Conservation (phyloP, 2,888 invertebrate species). For the Rosalia funebris region DNA sequence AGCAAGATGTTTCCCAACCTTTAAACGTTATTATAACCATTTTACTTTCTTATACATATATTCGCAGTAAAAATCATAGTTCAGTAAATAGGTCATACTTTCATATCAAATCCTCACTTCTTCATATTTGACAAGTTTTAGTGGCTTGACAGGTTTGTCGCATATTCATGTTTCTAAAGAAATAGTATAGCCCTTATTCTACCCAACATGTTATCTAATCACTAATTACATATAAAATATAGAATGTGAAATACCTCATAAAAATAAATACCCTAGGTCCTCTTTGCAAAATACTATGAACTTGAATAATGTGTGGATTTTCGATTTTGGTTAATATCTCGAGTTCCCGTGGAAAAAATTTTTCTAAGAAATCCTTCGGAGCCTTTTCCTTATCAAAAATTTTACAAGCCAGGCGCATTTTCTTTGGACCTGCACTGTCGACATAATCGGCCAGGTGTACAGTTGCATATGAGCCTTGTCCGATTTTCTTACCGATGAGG, state of each 20-base stretch:
- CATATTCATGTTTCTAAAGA: too few relatives aligned
- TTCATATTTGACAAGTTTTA: too few relatives aligned
- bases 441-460: constrained; percentile 87
- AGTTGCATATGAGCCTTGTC: constrained; percentile 91
- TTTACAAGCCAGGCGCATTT: constrained; percentile 86
- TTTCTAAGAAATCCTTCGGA: constrained; percentile 87
- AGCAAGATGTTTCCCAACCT: too few relatives aligned
- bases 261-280: constrained; percentile 88
- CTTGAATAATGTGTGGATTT: constrained; percentile 90
- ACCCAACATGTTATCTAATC: too few relatives aligned
- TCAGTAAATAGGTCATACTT: too few relatives aligned
- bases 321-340: constrained; percentile 89
- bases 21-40: too few relatives aligned
- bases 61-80: too few relatives aligned
- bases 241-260: constrained; percentile 72
- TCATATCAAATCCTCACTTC: too few relatives aligned
- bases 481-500: constrained; percentile 82
- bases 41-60: too few relatives aligned
- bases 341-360: constrained; percentile 93
- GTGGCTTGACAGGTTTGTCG: too few relatives aligned
- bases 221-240: too few relatives aligned
- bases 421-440: constrained; percentile 76
- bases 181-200: too few relatives aligned
- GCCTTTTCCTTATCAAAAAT: constrained; percentile 92
- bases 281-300: constrained; percentile 85